These are phyloP conservation scores for Rhyacophila brunnea DNA, from an alignment of 1,140 invertebrate genomes.

Conservation along the genomic window DNA sequence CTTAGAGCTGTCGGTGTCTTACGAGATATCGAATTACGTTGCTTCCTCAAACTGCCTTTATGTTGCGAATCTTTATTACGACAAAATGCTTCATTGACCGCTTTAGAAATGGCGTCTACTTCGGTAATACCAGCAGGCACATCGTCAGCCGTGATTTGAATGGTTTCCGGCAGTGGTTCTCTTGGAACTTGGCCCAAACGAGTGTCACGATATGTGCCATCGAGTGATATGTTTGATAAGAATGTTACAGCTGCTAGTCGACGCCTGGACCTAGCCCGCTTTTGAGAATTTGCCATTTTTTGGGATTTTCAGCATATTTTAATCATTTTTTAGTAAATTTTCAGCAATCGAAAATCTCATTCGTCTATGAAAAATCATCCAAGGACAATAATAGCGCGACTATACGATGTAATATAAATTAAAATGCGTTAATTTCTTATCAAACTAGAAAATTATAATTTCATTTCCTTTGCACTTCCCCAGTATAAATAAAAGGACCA, in stretches of 20 bases:
- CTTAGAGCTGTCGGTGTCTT: slow-evolving; percentile 42
- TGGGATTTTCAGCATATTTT: too few species aligned
- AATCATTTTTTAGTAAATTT: too few species aligned
- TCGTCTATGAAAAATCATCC: too few species aligned
- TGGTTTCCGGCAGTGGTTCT: slow-evolving; percentile 1
- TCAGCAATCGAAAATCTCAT: too few species aligned
- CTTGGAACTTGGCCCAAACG: slow-evolving; percentile 59
- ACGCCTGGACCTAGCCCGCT: slow-evolving; percentile 60
- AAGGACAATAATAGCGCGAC: too few species aligned
- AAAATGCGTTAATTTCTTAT: too few species aligned
- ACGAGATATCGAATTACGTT: slow-evolving; percentile 37
- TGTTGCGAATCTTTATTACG: slow-evolving; percentile 38
- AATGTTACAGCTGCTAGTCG: slow-evolving; percentile 86
- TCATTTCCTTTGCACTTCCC: too few species aligned
- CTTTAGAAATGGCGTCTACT: slow-evolving; percentile 24
- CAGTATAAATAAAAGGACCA: too few species aligned
- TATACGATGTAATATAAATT: too few species aligned
- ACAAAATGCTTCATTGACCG: background rate
- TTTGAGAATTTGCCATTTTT: slow-evolving; percentile 50
- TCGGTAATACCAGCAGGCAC: background rate
- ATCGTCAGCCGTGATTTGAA: background rate
- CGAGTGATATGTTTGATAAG: slow-evolving; percentile 90
- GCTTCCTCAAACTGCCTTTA: slow-evolving; percentile 38
- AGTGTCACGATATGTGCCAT: slow-evolving; percentile 86
- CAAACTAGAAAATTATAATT: too few species aligned